Evolutionary conservation across 2,113 vertebrate genomes (phyloP), one percentile per base, ranked within the genome.

Genomic region (Clarias gariepinus): DNA sequence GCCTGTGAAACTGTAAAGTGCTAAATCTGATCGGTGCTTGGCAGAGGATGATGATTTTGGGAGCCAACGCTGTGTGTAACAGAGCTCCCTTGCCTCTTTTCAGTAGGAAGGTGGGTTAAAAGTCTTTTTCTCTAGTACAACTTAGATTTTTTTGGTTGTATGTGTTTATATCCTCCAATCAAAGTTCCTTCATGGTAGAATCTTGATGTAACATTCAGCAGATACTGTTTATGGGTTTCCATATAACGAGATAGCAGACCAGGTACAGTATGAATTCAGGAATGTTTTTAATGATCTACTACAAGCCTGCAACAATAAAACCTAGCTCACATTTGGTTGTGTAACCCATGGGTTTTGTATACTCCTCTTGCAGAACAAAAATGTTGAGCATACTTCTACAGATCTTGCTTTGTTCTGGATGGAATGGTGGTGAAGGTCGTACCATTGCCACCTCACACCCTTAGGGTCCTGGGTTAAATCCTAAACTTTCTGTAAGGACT

Each of bases 101-200:
- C 73, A 47, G 84, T 47, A 85, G 84, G 73, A 85, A 15, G 77
- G 47, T 21, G 9, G 55, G 63, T 64, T 57, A 85, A 68, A 85
- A n/a, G 61, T 66, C 60, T 47, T 64, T 47, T 82, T 64, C 61
- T 47, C 4, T 1, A 6, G 25, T 82, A 82, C 41, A 82, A n/a
- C 80, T 64, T 63, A 19, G 58, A 63, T 10, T n/a, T 47, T 47
- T 63, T 64, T 16, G 60, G 63, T 47, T 47, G 80, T 19, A 60
- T 79, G 21, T 58, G 8, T 79, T 57, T 53, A n/a, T 10, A 25
- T 28, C 15, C 7, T 53, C 52, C 15, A 55, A 1, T 41, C 73
- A 73, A 23, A 23, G 2, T 47, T 74, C 10, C 23, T 23, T 41
- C 4, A 53, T n/a, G 74, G 25, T 16, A 77, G 15, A 53, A 77